Conservation (phyloP, 2,888 invertebrate genomes). For the Proisotoma minuta region DNA sequence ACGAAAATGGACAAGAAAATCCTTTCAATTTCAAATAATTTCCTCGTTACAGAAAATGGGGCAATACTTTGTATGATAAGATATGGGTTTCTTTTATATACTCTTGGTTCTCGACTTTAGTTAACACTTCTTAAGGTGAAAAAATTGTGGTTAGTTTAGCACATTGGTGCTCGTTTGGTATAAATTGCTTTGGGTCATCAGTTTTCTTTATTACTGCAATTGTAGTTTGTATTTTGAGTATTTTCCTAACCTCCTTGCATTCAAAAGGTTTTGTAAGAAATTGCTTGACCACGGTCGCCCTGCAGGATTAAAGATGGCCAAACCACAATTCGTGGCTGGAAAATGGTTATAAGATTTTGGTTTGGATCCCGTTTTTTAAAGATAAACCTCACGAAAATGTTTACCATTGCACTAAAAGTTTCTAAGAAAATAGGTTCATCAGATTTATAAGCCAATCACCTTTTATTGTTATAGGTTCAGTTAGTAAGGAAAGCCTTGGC, state of each 20-base stretch:
- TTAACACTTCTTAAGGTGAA: background rate
- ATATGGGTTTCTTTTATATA: background rate
- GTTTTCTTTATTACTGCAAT: background rate
- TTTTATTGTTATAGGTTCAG: slow-evolving; percentile 15
- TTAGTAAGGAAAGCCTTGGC: background rate
- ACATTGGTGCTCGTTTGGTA: background rate
- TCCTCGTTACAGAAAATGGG: slow-evolving; percentile 3
- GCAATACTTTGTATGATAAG: background rate
- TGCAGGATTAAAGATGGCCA: too few species aligned
- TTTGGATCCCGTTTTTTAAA: slow-evolving; percentile 14
- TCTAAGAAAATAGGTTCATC: slow-evolving; percentile 17
- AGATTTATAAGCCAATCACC: slow-evolving; percentile 19
- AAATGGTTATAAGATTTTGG: slow-evolving; percentile 10
- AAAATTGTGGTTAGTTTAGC: background rate
- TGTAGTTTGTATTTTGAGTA: slow-evolving; percentile 2
- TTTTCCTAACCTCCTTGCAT: too few species aligned
- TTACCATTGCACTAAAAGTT: slow-evolving; percentile 17
- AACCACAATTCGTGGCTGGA: too few species aligned
- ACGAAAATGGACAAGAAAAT: background rate
- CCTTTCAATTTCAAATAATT: background rate
- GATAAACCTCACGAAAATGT: slow-evolving; percentile 15
- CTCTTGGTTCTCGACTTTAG: background rate
- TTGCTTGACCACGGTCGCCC: too few species aligned
- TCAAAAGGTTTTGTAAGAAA: too few species aligned
- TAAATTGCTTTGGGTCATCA: slow-evolving; percentile 1